phyloP scores from a whole-genome alignment of 2,113 vertebrate genomes.

The Ceuthmochares aereus region DNA sequence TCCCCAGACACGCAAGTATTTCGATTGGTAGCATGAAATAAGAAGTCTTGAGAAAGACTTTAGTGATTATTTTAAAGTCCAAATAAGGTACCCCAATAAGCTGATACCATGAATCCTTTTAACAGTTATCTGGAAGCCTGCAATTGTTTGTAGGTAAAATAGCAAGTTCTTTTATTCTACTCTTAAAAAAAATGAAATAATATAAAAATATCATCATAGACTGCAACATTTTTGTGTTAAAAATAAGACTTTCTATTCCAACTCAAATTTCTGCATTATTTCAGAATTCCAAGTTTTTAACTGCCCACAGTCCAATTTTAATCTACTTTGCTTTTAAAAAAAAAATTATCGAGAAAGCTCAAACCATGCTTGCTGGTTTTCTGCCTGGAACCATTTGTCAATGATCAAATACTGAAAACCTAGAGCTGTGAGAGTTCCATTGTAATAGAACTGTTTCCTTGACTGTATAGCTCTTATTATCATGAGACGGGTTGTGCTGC shows the following conservation, averaged over 20 bases:
- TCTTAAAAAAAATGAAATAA: background rate
- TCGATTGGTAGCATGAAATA: background rate
- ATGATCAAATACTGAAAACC: background rate
- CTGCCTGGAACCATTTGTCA: background rate
- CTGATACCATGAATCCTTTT: background rate
- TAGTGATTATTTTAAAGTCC: background rate
- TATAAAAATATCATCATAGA: background rate
- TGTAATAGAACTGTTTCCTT: background rate
- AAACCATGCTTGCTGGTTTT: background rate
- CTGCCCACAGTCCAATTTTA: background rate
- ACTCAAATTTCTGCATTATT: background rate
- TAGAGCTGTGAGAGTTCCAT: background rate
- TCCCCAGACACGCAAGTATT: background rate
- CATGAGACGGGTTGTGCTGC: background rate
- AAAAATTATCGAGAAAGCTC: background rate
- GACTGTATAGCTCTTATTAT: background rate
- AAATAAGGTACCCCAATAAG: background rate
- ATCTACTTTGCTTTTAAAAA: background rate
- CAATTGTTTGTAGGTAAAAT: background rate
- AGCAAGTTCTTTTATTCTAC: background rate
- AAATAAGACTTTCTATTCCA: background rate
- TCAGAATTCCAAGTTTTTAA: background rate
- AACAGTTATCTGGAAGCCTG: background rate
- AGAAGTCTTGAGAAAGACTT: background rate
- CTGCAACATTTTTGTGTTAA: background rate